phyloP scores from a whole-genome alignment of 2,888 invertebrate species.

The Dynastes tityus region DNA sequence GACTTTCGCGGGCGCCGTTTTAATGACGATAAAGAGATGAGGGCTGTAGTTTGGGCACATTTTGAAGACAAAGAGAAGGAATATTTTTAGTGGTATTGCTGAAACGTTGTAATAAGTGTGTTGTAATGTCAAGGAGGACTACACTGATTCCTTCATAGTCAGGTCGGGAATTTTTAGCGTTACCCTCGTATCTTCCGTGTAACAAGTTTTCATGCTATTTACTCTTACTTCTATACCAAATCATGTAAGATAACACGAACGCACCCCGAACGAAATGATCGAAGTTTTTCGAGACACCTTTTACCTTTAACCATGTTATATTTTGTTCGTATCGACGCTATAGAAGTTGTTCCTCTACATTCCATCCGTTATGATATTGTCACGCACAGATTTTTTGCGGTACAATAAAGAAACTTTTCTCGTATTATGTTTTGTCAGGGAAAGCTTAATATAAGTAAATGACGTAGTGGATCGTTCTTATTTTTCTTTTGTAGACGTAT shows the following conservation, averaged over 20 bases:
- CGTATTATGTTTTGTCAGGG: background rate
- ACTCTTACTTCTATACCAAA: background rate
- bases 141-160: too few species aligned
- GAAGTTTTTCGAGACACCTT: background rate
- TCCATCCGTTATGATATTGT: slow-evolving; percentile 7
- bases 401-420: background rate
- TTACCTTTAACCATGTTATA: background rate
- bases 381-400: background rate
- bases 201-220: background rate
- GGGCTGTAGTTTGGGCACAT: too few species aligned
- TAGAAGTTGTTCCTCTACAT: background rate
- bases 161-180: too few species aligned
- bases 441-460: background rate
- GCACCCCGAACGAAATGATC: background rate
- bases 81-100: too few species aligned
- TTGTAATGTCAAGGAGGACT: too few species aligned
- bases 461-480: slow-evolving; percentile 3
- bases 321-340: background rate
- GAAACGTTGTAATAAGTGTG: too few species aligned
- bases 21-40: too few species aligned
- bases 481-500: background rate
- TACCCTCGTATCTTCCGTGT: too few species aligned
- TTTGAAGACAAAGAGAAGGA: too few species aligned
- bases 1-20: too few species aligned
- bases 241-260: background rate